phyloP scores from a whole-genome alignment of 2,797 vertebrate genomes.

The Luscinia luscinia region DNA sequence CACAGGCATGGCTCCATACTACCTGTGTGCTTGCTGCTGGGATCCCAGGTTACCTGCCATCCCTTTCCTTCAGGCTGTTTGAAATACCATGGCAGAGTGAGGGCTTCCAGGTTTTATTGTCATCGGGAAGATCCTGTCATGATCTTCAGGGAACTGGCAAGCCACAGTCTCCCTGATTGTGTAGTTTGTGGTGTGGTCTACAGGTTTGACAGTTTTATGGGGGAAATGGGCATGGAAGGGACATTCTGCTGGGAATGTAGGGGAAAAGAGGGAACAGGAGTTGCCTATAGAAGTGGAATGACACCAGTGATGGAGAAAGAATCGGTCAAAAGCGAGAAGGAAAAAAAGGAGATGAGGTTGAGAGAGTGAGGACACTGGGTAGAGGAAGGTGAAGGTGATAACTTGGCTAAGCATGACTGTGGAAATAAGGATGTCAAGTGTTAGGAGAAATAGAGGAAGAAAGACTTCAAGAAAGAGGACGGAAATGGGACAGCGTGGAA shows the following conservation, averaged over 20 bases:
- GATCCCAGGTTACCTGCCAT: background rate
- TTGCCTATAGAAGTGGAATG: background rate
- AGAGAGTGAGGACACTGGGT: background rate
- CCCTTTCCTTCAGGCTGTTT: background rate
- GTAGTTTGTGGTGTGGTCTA: background rate
- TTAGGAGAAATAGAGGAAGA: background rate
- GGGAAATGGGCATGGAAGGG: background rate
- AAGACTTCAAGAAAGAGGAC: background rate
- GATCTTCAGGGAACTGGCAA: background rate
- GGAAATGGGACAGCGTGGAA: background rate
- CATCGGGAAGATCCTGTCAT: accelerated
- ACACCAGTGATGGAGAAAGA: background rate
- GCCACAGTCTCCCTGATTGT: accelerated
- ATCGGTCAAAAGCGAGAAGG: accelerated
- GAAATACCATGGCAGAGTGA: background rate
- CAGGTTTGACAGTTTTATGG: background rate
- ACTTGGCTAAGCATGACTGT: background rate
- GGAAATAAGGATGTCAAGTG: background rate
- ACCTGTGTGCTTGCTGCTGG: background rate
- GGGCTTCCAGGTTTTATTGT: background rate
- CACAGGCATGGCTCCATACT: accelerated
- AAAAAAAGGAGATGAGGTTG: background rate
- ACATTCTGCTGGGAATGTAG: background rate
- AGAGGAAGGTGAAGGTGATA: background rate
- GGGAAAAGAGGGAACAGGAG: background rate